Base-by-base conservation (phyloP, 2,797 vertebrate species). In the Galago senegalensis region DNA sequence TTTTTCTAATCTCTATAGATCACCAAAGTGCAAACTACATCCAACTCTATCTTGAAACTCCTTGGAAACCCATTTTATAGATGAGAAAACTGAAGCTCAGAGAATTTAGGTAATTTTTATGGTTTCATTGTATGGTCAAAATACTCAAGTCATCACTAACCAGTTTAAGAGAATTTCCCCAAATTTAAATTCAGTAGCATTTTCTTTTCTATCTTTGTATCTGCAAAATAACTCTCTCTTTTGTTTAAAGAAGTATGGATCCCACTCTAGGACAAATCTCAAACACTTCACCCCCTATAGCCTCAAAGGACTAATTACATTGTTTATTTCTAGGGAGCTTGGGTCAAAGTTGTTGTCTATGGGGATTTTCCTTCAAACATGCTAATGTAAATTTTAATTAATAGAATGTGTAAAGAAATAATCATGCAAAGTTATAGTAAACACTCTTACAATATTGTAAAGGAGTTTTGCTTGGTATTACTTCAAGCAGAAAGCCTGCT, bases 291-390 rank as follows among this genome's bases (percentile, higher is more conserved):
- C 14, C 23, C 8, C 9, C 60, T 93, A 10, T 23, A 75, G 11
- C 82, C 87, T 93, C 67, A 40, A 76, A 75, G 76, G 82, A 76
- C 40, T 87, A 95, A 93, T 93, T 93, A 93, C 40, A 34, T 58
- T 53, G 40, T 29, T 86, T 75, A 18, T 76, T 73, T 87, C 90
- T 81, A 87, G 70, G n/a, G 43, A 82, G 81, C 27, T 49, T 93
- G 9, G 43, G 49, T 75, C 67, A 43, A 93, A 40, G 20, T 43
- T 75, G 27, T 81, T 81, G 5, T 61, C 87, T 77, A 53, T 82
- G 2, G 40, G 40, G 75, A 76, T 90, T 90, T 56, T 17, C 63
- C 40, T 61, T 92, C 43, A 70, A 58, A 85, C 37, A 90, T 81
- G 21, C 49, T 81, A 25, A 95, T 75, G 87, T 90, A 67, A 89